Base-by-base conservation (phyloP, 2,113 vertebrate species). In the Gymnorhina tibicen region DNA sequence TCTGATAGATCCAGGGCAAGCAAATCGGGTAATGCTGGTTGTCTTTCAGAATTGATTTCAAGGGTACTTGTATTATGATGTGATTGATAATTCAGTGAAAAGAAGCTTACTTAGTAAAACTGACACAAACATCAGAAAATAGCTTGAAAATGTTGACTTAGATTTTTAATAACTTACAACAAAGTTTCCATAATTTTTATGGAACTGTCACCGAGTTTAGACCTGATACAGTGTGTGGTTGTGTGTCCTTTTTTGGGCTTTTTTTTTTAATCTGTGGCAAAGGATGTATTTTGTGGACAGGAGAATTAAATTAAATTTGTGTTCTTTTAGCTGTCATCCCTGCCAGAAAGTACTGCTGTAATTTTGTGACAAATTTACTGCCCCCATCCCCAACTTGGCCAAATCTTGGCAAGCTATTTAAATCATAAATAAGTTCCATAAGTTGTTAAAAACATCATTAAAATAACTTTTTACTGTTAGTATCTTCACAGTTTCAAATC, bases 21-120 rank as follows among this genome's bases (percentile, higher is more conserved):
- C 85, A 98, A 98, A 89, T 98, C 98, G 35, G 98, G 98, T 98
- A 95, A 97, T 46, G 77, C 21, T 42, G 46, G 7, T 42, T 62
- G 50, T n/a, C 67, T 49, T 67, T 76, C 59, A 74, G 46, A 74
- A 82, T 30, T 41, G 15, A 42, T 87, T 82, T 72, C 39, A 50
- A 60, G 44, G 23, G 19, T 35, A 20, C 4, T 78, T 47, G 3
- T 42, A 13, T 49, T 3, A 28, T 32, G 47, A 26, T 49, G 16
- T 17, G 39, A 42, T 64, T 52, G 23, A 13, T 59, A 87, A 60
- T 44, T 81, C 19, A 53, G 37, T 62, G 24, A 44, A 79, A 63
- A 72, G 20, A 58, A 53, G 6, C 0, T 2, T 50, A 4, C 17
- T 44, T 69, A 19, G 9, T 60, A 56, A 33, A 59, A 64, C 14